A percentile compares a stretch with the other conserved stretches of the same genome.
These are phyloP conservation scores for Melanophora roralis DNA, from an alignment of 2,888 invertebrate genomes.

Conservation along the genomic window DNA sequence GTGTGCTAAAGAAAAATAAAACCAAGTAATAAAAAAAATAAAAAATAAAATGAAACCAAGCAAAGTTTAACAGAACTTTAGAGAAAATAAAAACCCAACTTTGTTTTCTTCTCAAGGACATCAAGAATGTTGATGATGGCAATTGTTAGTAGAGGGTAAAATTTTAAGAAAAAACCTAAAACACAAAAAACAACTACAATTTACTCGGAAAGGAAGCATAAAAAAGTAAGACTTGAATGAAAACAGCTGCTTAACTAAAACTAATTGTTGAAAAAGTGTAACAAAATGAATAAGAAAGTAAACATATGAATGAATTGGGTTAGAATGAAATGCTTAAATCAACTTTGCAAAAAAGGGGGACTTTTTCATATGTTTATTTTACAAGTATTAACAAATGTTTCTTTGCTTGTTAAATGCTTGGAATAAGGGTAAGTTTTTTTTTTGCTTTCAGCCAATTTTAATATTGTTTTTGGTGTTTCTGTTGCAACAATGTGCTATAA, in stretches of 20 bases:
- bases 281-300: background rate
- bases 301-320: conserved; percentile 48
- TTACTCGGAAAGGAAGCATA: background rate
- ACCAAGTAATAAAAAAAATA: conserved; percentile 20
- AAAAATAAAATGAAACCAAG: conserved; percentile 28
- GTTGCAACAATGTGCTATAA: conserved; percentile 10
- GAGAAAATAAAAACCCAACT: conserved; percentile 21
- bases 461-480: background rate
- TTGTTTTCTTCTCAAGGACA: conserved; percentile 59
- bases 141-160: conserved; percentile 35
- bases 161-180: conserved; percentile 19
- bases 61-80: conserved; percentile 23
- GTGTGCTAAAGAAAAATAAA: conserved; percentile 44
- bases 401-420: background rate
- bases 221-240: conserved; percentile 25
- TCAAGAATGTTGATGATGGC: conserved; percentile 50
- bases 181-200: background rate
- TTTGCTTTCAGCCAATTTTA: background rate
- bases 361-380: background rate
- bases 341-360: background rate
- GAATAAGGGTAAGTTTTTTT: conserved; percentile 17
- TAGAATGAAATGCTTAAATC: conserved; percentile 36
- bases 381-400: background rate
- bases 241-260: conserved; percentile 56
- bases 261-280: conserved; percentile 39